Evolutionary conservation across 1,140 invertebrate species (phyloP).

Genomic region (Temnothorax curvispinosus): DNA sequence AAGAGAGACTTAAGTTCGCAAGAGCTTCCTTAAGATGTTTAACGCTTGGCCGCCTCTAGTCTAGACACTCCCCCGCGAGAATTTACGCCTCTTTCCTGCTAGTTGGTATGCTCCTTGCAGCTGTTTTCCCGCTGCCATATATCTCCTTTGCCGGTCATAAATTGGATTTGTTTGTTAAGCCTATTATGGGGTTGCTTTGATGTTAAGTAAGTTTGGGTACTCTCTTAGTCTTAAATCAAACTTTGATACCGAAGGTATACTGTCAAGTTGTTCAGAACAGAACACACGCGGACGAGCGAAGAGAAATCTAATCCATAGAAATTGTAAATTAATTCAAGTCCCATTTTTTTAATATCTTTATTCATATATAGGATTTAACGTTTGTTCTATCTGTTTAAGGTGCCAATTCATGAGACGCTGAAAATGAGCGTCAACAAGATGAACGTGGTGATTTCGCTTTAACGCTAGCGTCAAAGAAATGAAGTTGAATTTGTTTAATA

Average conservation of each 20-base stretch:
- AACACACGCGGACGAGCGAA: too few relatives aligned
- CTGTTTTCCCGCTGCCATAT: constrained; percentile 33
- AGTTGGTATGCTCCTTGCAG: constrained; percentile 39
- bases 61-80: constrained; percentile 1
- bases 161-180: constrained; percentile 43
- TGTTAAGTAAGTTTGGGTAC: neutral
- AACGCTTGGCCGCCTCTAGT: neutral
- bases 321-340: neutral
- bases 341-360: neutral
- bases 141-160: constrained; percentile 16
- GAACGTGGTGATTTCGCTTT: too few relatives aligned
- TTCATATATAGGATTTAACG: neutral
- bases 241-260: neutral
- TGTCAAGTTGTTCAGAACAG: neutral
- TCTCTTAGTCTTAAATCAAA: neutral
- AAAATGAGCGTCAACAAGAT: too few relatives aligned
- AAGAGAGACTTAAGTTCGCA: constrained; percentile 9
- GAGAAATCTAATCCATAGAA: neutral
- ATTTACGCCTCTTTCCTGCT: constrained; percentile 31
- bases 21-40: constrained; percentile 3
- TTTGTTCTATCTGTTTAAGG: neutral
- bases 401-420: too few relatives aligned
- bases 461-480: too few relatives aligned
- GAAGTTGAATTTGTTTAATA: too few relatives aligned
- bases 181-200: constrained; percentile 32